Base-by-base conservation (phyloP, 2,113 vertebrate species). In the Xiphophorus couchianus region DNA sequence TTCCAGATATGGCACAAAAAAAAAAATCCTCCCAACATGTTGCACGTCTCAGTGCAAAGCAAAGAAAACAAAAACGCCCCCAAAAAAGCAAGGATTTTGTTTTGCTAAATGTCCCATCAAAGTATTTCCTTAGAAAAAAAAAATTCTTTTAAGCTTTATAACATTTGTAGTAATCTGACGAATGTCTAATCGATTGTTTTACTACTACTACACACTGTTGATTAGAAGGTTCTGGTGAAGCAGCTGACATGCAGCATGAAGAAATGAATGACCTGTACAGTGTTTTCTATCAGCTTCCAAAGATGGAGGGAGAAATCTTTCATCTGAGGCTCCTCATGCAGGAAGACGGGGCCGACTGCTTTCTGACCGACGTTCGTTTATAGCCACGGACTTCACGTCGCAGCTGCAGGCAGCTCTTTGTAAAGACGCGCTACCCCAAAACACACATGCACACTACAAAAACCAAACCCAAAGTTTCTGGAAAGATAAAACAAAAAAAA, bases 391-490 rank as follows among this genome's bases (percentile, higher is more conserved):
- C 51, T 90, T 85, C 79, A 93, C 92, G 90, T 89, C 72, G 92
- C 94, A 91, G 95, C 35, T 37, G 35, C 96, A 97, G 96, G 96
- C 96, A 96, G 95, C 94, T 94, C 94, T 94, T 93, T 94, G 25
- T 10, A 58, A 86, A 95, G 95, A 95, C 94, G 95, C 96, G 95
- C 95, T 94, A 95, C 94, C 95, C 35, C 94, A 95, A 96, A 96
- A 97, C 93, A 96, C 96, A 96, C 97, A 99, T 96, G 96, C 97
- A 97, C 95, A 95, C 97, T 95, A 95, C 95, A 93, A 95, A 44
- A 96, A 96, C 92, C 96, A 96, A 93, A 87, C 95, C 48, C 96
- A 96, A 95, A 95, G 93, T 92, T 86, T 95, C 96, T 96, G 96
- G 94, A 80, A 90, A 90, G 35, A 37, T 37, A 12, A 37, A 37